Evolutionary conservation across 2,113 vertebrate species (phyloP).

Genomic region (Eurypyga helias): DNA sequence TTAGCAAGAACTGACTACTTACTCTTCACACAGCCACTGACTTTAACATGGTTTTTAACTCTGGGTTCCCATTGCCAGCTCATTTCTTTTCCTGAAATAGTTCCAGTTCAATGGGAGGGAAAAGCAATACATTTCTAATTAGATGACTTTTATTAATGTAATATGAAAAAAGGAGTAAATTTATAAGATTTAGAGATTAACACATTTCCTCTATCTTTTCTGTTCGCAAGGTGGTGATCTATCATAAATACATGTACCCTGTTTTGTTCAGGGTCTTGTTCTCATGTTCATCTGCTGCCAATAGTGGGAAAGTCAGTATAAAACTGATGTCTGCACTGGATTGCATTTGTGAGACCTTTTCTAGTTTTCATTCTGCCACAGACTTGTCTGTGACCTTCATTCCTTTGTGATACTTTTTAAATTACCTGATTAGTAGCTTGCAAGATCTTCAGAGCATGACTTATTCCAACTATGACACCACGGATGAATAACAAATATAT

Average conservation of each 20-base stretch:
- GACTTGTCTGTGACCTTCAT: background rate
- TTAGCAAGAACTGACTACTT: background rate
- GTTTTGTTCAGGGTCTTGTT: background rate
- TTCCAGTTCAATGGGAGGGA: background rate
- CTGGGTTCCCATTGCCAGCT: background rate
- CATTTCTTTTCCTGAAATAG: background rate
- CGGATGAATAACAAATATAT: background rate
- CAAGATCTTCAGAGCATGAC: background rate
- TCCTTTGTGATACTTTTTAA: background rate
- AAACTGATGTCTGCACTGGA: background rate
- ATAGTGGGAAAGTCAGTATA: background rate
- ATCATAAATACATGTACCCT: background rate
- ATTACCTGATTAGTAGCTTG: background rate
- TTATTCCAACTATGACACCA: background rate
- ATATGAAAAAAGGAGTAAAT: background rate
- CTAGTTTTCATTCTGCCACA: background rate
- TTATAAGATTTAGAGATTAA: background rate
- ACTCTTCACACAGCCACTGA: background rate
- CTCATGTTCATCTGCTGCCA: background rate
- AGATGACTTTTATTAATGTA: background rate
- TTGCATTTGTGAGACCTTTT: background rate
- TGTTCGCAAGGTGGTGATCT: background rate
- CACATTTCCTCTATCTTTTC: background rate
- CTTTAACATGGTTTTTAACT: background rate
- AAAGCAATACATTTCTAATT: background rate